Evolutionary conservation across 37 sponge, comb jelly and placozoan species (phyloP).

Genomic region (Hexactinellida sp.): DNA sequence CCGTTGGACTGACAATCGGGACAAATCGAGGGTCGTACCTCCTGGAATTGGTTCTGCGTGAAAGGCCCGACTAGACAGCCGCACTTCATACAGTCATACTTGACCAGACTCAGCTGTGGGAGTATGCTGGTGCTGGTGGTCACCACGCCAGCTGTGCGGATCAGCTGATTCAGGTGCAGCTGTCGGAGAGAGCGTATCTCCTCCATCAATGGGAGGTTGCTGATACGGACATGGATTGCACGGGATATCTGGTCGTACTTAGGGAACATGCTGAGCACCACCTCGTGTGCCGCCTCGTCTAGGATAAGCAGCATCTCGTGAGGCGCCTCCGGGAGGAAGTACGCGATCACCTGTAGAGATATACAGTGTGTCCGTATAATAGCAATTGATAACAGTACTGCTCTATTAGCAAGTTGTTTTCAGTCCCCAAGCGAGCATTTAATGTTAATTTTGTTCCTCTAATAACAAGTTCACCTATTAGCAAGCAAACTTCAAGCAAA

Average conservation of each 20-base stretch:
- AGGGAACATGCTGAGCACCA: constrained; percentile 79
- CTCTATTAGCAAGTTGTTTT: too few relatives aligned
- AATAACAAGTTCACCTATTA: too few relatives aligned
- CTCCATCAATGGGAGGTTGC: constrained; percentile 92
- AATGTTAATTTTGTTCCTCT: too few relatives aligned
- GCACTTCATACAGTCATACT: constrained; percentile 92
- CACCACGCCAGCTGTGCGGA: constrained; percentile 86
- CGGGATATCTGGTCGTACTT: constrained; percentile 77
- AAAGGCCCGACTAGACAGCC: constrained; percentile 83
- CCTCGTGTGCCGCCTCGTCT: constrained; percentile 97
- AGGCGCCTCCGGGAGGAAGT: constrained; percentile 99
- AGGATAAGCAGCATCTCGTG: constrained; percentile 89
- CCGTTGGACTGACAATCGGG: constrained; percentile 97
- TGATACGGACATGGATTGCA: constrained; percentile 81
- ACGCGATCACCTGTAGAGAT: constrained; percentile 63
- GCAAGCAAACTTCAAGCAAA: too few relatives aligned
- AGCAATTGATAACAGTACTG: too few relatives aligned
- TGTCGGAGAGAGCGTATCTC: constrained; percentile 91
- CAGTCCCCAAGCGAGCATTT: too few relatives aligned
- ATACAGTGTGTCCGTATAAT: too few relatives aligned
- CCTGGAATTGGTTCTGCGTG: constrained; percentile 83
- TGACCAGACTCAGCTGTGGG: constrained; percentile 91
- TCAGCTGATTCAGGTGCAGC: constrained; percentile 92
- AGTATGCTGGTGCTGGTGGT: constrained; percentile 86
- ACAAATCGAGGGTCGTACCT: constrained; percentile 85